Percentiles rank a stretch among this genome's conserved stretches.
phyloP scores from a whole-genome alignment of 2,888 invertebrate species.

The Ligdia adustata region DNA sequence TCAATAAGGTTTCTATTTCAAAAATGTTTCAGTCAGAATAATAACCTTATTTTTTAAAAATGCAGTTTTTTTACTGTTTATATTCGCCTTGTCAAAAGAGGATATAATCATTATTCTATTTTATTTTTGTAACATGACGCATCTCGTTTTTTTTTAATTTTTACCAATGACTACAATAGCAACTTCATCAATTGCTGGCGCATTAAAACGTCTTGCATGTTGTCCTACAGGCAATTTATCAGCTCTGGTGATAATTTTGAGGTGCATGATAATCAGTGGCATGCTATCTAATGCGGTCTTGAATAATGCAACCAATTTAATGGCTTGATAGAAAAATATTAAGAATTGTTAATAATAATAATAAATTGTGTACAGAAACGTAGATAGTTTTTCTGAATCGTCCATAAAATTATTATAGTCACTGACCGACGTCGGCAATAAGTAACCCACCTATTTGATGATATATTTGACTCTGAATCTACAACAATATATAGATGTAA shows the following conservation, averaged over 20 bases:
- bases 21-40: too few species aligned
- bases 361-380: background rate
- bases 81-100: background rate
- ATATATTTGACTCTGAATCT: background rate
- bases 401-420: too few species aligned
- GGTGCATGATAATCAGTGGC: conserved; percentile 43
- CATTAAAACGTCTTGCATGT: conserved; percentile 45
- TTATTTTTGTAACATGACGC: too few species aligned
- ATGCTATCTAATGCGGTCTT: conserved; percentile 40
- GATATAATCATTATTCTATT: too few species aligned
- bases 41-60: too few species aligned
- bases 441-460: background rate
- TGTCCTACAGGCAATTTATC: conserved; percentile 43
- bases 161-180: conserved; percentile 41
- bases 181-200: conserved; percentile 44
- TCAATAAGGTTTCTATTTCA: too few species aligned
- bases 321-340: conserved; percentile 15
- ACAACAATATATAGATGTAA: background rate
- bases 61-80: too few species aligned
- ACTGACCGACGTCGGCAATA: background rate
- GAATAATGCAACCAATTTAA: conserved; percentile 38
- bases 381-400: background rate
- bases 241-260: conserved; percentile 48
- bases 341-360: background rate
- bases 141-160: conserved; percentile 34